A percentile compares a stretch with the other conserved stretches of the same genome.
Conservation (phyloP, 2,888 invertebrate species). For the Temnothorax ravouxi region DNA sequence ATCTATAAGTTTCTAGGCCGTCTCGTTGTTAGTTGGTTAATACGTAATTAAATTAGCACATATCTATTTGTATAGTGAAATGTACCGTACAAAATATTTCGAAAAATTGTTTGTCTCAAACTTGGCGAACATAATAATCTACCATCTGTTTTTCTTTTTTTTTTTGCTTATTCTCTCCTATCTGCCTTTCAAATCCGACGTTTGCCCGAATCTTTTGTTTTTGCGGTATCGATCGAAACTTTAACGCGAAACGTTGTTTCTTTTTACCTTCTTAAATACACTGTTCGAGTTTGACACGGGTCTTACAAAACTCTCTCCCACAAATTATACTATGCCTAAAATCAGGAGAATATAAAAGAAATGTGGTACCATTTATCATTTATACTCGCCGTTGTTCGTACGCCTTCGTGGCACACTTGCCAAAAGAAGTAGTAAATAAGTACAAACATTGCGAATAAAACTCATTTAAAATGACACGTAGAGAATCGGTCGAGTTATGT, state of each 20-base stretch:
- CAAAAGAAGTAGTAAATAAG: not conserved
- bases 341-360: not conserved
- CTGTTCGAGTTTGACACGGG: not conserved
- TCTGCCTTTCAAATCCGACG: not conserved
- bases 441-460: conserved; percentile 2
- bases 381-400: not conserved
- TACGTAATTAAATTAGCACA: not conserved
- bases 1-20: not conserved
- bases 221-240: not conserved
- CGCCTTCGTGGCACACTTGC: not conserved
- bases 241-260: not conserved
- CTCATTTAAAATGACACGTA: not conserved
- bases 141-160: not conserved
- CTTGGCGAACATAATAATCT: not conserved
- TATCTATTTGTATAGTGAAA: not conserved
- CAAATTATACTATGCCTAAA: not conserved
- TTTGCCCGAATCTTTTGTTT: not conserved
- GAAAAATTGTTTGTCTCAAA: not conserved
- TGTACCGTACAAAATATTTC: conserved; percentile 19
- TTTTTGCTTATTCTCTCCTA: not conserved
- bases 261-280: not conserved
- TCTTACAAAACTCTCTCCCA: not conserved
- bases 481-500: not conserved
- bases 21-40: not conserved
- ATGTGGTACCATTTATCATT: not conserved